Evolutionary conservation across 2,888 invertebrate genomes (phyloP).

Genomic region (Epirrita christyi): DNA sequence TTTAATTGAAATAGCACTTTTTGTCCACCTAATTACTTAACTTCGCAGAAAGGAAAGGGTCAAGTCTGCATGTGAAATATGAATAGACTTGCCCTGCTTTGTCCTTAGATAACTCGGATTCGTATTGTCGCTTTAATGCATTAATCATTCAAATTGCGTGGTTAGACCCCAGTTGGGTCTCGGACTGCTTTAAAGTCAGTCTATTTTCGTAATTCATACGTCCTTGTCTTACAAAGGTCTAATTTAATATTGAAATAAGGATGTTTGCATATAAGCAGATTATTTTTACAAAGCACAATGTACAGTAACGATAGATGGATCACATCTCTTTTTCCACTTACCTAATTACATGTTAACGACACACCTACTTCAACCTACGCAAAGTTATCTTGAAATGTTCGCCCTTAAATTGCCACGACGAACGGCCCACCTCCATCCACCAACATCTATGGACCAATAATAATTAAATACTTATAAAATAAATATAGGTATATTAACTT

Average conservation of each 20-base stretch:
- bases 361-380: no score
- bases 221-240: slow-evolving; percentile 1
- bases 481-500: no score
- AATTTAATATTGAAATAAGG: slow-evolving; percentile 16
- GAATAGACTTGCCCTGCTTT: slow-evolving; percentile 74
- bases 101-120: slow-evolving; percentile 67
- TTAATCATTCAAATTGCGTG: slow-evolving; percentile 70
- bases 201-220: slow-evolving; percentile 13
- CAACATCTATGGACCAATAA: no score
- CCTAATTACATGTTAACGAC: no score
- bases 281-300: no score
- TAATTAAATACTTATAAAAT: no score
- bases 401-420: no score
- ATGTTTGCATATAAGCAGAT: neutral
- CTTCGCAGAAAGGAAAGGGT: slow-evolving; percentile 64
- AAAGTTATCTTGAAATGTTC: no score
- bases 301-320: no score
- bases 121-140: slow-evolving; percentile 68
- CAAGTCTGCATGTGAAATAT: slow-evolving; percentile 78
- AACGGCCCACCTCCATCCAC: no score
- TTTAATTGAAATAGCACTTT: slow-evolving; percentile 36
- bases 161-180: slow-evolving; percentile 50
- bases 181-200: slow-evolving; percentile 31
- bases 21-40: slow-evolving; percentile 37
- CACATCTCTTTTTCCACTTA: no score